phyloP scores from a whole-genome alignment of 2,888 invertebrate genomes.

The Caenorhabditis virilis region DNA sequence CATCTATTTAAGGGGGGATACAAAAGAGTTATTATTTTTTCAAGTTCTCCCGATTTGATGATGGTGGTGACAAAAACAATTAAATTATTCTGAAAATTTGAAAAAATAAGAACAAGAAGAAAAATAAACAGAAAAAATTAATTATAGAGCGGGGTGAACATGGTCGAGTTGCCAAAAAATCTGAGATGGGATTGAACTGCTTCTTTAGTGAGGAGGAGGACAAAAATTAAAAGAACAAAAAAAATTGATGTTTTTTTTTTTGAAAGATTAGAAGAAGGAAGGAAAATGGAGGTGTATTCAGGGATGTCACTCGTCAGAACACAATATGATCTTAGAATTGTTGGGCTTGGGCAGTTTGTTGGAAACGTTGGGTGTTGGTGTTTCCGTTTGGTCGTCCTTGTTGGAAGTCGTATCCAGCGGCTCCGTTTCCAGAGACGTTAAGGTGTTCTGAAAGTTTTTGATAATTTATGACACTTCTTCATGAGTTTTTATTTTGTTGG shows the following conservation, averaged over 20 bases:
- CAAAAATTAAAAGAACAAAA: conserved; percentile 3
- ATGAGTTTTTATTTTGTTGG: no score
- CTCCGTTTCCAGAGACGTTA: conserved; percentile 2
- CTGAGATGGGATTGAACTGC: conserved; percentile 17
- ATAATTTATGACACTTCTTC: no score
- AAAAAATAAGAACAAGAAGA: not conserved
- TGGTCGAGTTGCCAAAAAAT: conserved; percentile 13
- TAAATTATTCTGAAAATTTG: no score
- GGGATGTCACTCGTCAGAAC: conserved; percentile 12
- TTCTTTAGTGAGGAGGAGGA: conserved; percentile 5
- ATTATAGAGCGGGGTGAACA: conserved; percentile 3
- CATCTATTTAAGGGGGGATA: conserved; percentile 1
- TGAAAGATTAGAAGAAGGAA: conserved; percentile 36
- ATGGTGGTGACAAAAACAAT: no score
- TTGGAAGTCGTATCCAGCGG: conserved; percentile 41
- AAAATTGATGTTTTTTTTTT: conserved; percentile 37
- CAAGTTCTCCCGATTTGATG: conserved; percentile 1
- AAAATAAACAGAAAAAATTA: not conserved
- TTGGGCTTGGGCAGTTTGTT: conserved; percentile 48
- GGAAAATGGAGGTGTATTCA: conserved; percentile 24
- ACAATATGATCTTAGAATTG: conserved; percentile 33
- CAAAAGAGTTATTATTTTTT: not conserved
- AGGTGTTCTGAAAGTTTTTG: not conserved
- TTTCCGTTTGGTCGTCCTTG: conserved; percentile 43
- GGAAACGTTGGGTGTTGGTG: conserved; percentile 34